Evolutionary conservation across 2,888 invertebrate species (phyloP).

Genomic region (Aphelenchoides bicaudatus): DNA sequence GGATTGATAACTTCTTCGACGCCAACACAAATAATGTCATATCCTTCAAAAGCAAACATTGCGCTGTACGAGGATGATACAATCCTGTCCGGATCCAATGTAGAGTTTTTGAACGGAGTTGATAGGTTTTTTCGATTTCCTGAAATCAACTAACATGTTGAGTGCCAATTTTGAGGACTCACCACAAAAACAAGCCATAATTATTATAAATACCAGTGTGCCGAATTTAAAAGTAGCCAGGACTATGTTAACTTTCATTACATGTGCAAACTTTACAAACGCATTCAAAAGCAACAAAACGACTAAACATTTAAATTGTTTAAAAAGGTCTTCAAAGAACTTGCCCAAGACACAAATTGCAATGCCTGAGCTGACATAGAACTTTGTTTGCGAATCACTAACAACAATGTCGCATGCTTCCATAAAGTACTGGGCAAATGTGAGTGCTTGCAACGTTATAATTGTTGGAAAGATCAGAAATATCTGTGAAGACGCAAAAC

Average conservation of each 20-base stretch:
- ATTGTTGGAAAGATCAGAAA: conserved; percentile 8
- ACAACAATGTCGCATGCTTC: not conserved
- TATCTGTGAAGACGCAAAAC: not conserved
- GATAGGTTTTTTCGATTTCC: not conserved
- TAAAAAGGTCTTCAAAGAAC: not conserved
- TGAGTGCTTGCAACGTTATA: not conserved
- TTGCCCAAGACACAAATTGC: not conserved
- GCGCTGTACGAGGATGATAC: not conserved
- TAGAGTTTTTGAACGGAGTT: not conserved
- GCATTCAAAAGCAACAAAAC: not conserved
- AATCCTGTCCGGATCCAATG: not conserved
- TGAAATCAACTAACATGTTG: not conserved
- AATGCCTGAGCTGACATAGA: not conserved
- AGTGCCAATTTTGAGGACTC: not conserved
- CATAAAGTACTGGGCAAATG: conserved; percentile 4
- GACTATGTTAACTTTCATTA: conserved; percentile 9
- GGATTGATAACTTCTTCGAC: conserved; percentile 9
- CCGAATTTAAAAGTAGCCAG: not conserved
- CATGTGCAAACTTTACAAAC: not conserved
- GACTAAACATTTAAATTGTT: no score
- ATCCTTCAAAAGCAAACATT: conserved; percentile 9
- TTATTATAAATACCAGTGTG: not conserved
- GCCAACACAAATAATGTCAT: not conserved
- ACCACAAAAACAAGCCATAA: not conserved
- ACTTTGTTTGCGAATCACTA: no score